Percentiles rank a stretch among this genome's conserved stretches.
phyloP scores from a whole-genome alignment of 2,888 invertebrate species.

The Nipponacmea schrenckii region DNA sequence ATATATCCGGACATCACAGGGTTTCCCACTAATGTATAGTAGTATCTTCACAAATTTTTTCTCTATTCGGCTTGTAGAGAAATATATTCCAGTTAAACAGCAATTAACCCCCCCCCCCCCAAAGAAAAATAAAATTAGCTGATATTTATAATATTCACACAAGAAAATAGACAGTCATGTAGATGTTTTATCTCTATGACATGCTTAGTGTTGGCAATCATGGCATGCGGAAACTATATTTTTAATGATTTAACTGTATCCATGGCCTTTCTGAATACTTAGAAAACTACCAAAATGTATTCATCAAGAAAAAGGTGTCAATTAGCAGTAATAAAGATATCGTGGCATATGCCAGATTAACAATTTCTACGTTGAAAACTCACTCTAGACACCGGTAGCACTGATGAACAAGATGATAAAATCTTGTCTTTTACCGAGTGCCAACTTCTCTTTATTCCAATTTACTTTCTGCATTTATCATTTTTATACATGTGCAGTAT shows the following conservation, averaged over 20 bases:
- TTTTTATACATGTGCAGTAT: not conserved
- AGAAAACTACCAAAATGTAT: not conserved
- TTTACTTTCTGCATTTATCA: not conserved
- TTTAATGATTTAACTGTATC: too few relatives aligned
- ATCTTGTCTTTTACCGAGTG: not conserved
- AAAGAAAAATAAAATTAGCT: too few relatives aligned
- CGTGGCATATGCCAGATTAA: constrained; percentile 2
- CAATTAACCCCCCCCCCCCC: not conserved
- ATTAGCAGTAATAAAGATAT: constrained; percentile 4
- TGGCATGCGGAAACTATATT: not conserved
- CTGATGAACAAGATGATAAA: not conserved
- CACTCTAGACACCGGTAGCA: not conserved
- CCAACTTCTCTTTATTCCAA: constrained; percentile 2
- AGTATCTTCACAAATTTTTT: too few relatives aligned
- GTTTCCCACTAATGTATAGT: too few relatives aligned
- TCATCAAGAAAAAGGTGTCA: not conserved
- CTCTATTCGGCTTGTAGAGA: too few relatives aligned
- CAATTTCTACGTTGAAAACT: not conserved
- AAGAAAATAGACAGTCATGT: too few relatives aligned
- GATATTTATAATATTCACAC: too few relatives aligned
- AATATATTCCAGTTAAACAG: not conserved
- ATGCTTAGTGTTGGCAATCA: not conserved
- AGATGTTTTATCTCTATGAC: not conserved
- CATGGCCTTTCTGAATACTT: too few relatives aligned
- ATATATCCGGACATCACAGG: too few relatives aligned